A percentile compares a stretch with the other conserved stretches of the same genome.
These are phyloP conservation scores for Neotragus moschatus DNA, from an alignment of 2,113 vertebrate species.

Conservation along the genomic window DNA sequence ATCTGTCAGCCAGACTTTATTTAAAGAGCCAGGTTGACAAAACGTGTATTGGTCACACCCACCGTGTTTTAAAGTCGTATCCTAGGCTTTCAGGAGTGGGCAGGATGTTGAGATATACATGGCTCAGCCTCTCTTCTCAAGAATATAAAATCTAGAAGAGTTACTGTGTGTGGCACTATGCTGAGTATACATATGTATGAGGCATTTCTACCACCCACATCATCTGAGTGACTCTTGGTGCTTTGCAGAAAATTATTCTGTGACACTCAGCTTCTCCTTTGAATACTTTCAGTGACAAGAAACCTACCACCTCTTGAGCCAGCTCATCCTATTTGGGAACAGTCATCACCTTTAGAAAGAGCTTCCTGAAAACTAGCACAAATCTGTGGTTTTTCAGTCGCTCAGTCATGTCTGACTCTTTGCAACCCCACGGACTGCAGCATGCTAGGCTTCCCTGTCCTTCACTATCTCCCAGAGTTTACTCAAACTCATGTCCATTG, in stretches of 20 bases:
- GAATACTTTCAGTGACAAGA: not conserved
- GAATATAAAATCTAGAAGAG: not conserved
- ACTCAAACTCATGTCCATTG: not conserved
- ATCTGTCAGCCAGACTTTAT: constrained; percentile 20
- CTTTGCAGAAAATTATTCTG: not conserved
- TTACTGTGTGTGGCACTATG: not conserved
- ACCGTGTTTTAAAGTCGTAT: not conserved
- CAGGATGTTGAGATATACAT: too few relatives aligned
- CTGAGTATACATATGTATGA: not conserved
- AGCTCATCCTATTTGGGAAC: not conserved
- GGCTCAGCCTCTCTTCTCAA: not conserved
- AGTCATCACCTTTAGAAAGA: not conserved
- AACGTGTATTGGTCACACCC: not conserved
- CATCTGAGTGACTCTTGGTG: not conserved
- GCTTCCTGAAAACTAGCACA: not conserved
- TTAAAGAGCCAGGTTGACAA: not conserved
- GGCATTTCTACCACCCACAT: not conserved
- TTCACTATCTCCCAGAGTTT: not conserved
- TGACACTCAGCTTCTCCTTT: not conserved
- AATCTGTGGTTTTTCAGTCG: not conserved
- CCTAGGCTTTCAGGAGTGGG: not conserved
- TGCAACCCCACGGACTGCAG: not conserved
- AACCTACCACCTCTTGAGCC: not conserved
- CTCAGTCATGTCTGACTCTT: not conserved
- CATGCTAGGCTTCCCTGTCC: not conserved